Base-by-base conservation (phyloP, 2,797 vertebrate species). In the Notamacropus eugenii region DNA sequence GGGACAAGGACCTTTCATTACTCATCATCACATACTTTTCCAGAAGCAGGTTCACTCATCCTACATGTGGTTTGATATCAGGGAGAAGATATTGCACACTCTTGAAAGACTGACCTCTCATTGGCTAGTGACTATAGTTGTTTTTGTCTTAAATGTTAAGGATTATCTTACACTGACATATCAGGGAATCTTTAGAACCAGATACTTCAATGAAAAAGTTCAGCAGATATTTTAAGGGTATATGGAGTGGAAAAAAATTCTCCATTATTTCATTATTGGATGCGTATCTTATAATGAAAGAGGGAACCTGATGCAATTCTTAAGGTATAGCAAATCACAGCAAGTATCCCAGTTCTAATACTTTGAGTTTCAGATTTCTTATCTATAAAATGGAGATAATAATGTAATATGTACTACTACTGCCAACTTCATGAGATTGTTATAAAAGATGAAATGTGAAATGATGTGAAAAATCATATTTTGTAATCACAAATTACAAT, bases 201-300 rank as follows among this genome's bases (percentile, higher is more conserved):
- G 0, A 93, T 40, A 95, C 54, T 62, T 94, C 67, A 93, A 50
- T 67, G 40, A 92, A 90, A 95, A 91, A 28, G n/a, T 31, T 40
- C 55, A 95, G 54, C 50, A 96, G 62, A 92, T 91, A 46, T 67
- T 57, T 82, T 46, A 40, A 82, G 14, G 46, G 1, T 82, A 46
- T 46, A 46, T 82, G 22, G 22, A 82, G 0, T 46, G 9, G n/a
- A 46, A 82, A 67, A 67, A 46, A 46, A 40, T 22, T 40, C n/a
- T 82, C 40, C 74, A 46, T 82, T 46, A 19, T 27, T 40, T 46
- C 40, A 82, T 16, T 46, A 46, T 11, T 82, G 22, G 9, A 16
- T 27, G 40, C 19, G 0, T 46, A 82, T 46, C 40, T 40, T 22
- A 46, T 10, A 27, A 82, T 22, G n/a, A 40, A 46, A 82, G 74